These are phyloP conservation scores for Caenorhabditis macrosperma DNA, from an alignment of 2,888 invertebrate species.

Conservation along the genomic window DNA sequence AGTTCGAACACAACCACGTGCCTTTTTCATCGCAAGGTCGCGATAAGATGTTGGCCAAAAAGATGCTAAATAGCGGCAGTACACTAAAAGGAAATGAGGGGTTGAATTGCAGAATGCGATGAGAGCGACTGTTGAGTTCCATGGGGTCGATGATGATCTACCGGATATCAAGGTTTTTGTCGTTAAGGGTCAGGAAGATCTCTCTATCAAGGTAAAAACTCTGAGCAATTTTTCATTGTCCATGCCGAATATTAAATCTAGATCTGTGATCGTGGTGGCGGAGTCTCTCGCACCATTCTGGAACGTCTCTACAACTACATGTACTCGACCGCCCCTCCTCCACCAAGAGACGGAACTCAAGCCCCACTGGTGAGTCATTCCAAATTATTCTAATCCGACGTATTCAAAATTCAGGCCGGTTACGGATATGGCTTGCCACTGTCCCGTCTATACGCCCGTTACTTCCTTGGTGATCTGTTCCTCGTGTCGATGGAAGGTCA, in stretches of 20 bases:
- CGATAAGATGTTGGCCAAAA: constrained; percentile 20
- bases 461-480: constrained; percentile 96
- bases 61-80: not conserved
- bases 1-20: constrained; percentile 23
- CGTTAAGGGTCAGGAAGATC: constrained; percentile 92
- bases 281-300: constrained; percentile 87
- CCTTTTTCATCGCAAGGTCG: not conserved
- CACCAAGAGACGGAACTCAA: constrained; percentile 90
- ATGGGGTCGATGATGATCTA: constrained; percentile 85
- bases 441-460: constrained; percentile 95
- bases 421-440: constrained; percentile 98
- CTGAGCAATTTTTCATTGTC: constrained; percentile 18
- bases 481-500: constrained; percentile 95
- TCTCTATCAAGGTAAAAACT: constrained; percentile 95
- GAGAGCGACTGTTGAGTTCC: constrained; percentile 96
- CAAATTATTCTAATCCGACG: not conserved
- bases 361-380: constrained; percentile 89
- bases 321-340: constrained; percentile 99
- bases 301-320: constrained; percentile 98
- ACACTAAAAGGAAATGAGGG: not conserved
- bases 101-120: constrained; percentile 88
- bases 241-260: constrained; percentile 38
- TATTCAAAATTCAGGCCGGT: constrained; percentile 81
- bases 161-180: constrained; percentile 91
- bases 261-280: constrained; percentile 90